Conservation (phyloP, 2,113 vertebrate species). For the Lophius piscatorius region DNA sequence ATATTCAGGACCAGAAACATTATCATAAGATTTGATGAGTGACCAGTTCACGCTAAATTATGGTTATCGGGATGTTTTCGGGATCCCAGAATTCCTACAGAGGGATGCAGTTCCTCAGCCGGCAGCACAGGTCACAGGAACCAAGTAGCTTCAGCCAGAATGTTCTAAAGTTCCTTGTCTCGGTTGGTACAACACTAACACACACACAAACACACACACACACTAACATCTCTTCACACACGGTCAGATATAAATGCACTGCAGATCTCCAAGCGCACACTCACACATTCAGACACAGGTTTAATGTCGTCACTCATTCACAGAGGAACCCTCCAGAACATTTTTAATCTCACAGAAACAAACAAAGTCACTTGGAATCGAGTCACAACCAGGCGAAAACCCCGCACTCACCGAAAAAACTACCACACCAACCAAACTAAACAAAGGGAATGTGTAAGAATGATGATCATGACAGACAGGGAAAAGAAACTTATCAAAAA, state of each 20-base stretch:
- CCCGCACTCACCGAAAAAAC: conserved; percentile 74
- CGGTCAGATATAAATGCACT: conserved; percentile 5
- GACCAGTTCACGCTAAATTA: too few species aligned
- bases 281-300: conserved; percentile 29
- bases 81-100: conserved; percentile 81
- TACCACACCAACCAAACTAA: conserved; percentile 82
- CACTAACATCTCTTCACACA: conserved; percentile 23
- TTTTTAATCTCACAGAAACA: conserved; percentile 71
- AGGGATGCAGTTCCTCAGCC: conserved; percentile 78
- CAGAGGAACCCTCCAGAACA: conserved; percentile 47
- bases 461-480: conserved; percentile 83
- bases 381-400: conserved; percentile 74
- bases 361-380: conserved; percentile 77
- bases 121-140: conserved; percentile 79
- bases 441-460: conserved; percentile 80
- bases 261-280: conserved; percentile 25
- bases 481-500: conserved; percentile 73
- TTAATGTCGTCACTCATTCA: conserved; percentile 38
- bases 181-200: conserved; percentile 49
- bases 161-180: conserved; percentile 63
- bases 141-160: conserved; percentile 73
- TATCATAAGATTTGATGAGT: too few species aligned
- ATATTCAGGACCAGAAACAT: too few species aligned
- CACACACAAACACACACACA: conserved; percentile 33
- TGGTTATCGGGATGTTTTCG: too few species aligned